These are phyloP conservation scores for Standfussiana lucernea DNA, from an alignment of 2,888 invertebrate species.

Conservation along the genomic window DNA sequence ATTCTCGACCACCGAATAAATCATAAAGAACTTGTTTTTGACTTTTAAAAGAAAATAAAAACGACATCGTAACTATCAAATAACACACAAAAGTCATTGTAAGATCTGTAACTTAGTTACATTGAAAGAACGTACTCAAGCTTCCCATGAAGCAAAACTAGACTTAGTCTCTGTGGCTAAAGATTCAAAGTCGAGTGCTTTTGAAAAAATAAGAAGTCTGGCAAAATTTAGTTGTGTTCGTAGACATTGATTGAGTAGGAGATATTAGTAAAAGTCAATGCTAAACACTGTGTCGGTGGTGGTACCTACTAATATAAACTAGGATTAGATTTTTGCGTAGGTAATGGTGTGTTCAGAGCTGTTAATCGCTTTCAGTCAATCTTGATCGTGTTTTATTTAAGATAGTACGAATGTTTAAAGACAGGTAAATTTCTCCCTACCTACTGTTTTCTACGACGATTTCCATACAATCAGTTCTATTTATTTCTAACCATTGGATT, in stretches of 20 bases:
- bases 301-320: slow-evolving; percentile 32
- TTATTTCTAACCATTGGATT: background rate
- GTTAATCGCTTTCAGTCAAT: slow-evolving; percentile 53
- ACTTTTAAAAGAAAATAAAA: slow-evolving; percentile 47
- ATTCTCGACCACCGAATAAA: slow-evolving; percentile 16
- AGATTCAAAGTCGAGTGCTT: slow-evolving; percentile 28
- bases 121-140: slow-evolving; percentile 25
- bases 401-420: slow-evolving; percentile 20
- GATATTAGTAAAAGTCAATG: slow-evolving; percentile 53
- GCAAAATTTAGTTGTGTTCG: slow-evolving; percentile 51
- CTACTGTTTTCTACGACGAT: slow-evolving; percentile 7
- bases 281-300: slow-evolving; percentile 40
- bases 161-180: background rate
- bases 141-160: slow-evolving; percentile 8
- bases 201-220: slow-evolving; percentile 49
- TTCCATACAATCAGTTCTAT: background rate
- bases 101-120: slow-evolving; percentile 41
- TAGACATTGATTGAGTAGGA: slow-evolving; percentile 58
- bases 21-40: slow-evolving; percentile 18
- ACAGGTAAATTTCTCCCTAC: slow-evolving; percentile 5
- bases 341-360: slow-evolving; percentile 15
- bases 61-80: slow-evolving; percentile 37
- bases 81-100: slow-evolving; percentile 48
- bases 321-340: slow-evolving; percentile 17
- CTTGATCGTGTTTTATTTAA: slow-evolving; percentile 51